phyloP scores from a whole-genome alignment of 2,797 vertebrate genomes.

The Galaxias olidus region DNA sequence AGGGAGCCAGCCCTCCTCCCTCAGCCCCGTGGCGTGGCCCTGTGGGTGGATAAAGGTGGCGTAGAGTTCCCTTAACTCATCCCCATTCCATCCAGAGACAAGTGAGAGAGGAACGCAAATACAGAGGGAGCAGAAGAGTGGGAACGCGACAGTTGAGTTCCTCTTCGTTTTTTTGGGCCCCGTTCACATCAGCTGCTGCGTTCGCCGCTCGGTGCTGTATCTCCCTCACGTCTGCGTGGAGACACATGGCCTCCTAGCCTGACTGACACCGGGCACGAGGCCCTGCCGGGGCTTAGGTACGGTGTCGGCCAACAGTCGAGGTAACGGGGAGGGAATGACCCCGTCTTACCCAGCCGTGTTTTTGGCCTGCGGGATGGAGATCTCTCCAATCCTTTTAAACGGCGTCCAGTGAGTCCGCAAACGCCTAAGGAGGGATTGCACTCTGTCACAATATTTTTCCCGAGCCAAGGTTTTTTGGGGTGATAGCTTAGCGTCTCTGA shows the following conservation, averaged over 20 bases:
- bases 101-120: neutral
- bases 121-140: neutral
- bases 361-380: neutral
- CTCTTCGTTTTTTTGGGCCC: neutral
- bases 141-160: neutral
- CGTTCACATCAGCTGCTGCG: too few species aligned
- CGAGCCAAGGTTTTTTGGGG: neutral
- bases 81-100: constrained; percentile 24
- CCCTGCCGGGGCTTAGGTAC: constrained; percentile 16
- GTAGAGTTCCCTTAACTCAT: too few species aligned
- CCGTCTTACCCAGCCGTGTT: constrained; percentile 9
- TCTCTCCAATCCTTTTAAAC: neutral
- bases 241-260: constrained; percentile 3
- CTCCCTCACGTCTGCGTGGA: neutral
- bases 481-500: neutral
- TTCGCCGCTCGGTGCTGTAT: neutral
- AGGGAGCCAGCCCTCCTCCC: too few species aligned
- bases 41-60: too few species aligned
- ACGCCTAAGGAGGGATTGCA: too few species aligned
- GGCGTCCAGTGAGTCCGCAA: too few species aligned
- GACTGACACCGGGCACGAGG: constrained; percentile 9
- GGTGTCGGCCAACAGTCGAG: constrained; percentile 11
- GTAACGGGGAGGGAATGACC: constrained; percentile 11
- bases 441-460: too few species aligned
- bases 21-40: too few species aligned